Conservation (phyloP, 2,797 vertebrate genomes). For the Hafferia zeledoni region DNA sequence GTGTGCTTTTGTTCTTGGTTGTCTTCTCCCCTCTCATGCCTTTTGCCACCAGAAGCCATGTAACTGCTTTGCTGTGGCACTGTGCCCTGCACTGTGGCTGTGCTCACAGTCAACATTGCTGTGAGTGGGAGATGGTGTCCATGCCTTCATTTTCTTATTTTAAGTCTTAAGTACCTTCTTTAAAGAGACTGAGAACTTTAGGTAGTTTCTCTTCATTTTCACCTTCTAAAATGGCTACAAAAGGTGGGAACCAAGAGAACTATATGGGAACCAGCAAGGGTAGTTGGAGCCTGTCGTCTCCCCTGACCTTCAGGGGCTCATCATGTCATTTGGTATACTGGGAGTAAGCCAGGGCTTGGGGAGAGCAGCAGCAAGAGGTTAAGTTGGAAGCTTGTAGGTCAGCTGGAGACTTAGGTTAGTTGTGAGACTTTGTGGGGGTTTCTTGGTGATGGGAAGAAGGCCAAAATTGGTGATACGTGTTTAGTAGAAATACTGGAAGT, state of each 20-base stretch:
- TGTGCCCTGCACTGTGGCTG: accelerated
- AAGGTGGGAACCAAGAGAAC: background rate
- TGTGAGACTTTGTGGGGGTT: background rate
- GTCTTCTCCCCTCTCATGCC: background rate
- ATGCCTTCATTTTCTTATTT: background rate
- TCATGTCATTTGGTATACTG: accelerated
- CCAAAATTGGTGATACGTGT: background rate
- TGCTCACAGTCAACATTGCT: background rate
- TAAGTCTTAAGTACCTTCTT: background rate
- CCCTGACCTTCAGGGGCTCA: background rate
- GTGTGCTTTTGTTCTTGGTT: background rate
- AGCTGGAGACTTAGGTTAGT: background rate
- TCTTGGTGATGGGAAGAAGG: background rate
- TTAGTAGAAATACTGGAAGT: background rate
- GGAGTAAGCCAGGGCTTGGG: background rate
- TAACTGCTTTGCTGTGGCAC: background rate
- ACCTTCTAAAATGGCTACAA: background rate
- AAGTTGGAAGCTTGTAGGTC: background rate
- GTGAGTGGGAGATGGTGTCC: background rate
- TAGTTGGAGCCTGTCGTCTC: background rate
- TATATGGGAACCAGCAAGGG: background rate
- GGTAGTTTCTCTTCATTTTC: background rate
- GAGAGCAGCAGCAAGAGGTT: background rate
- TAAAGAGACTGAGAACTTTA: background rate
- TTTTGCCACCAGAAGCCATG: background rate